Base-by-base conservation (phyloP, 2,888 invertebrate genomes). In the Chymomyza procnemis region DNA sequence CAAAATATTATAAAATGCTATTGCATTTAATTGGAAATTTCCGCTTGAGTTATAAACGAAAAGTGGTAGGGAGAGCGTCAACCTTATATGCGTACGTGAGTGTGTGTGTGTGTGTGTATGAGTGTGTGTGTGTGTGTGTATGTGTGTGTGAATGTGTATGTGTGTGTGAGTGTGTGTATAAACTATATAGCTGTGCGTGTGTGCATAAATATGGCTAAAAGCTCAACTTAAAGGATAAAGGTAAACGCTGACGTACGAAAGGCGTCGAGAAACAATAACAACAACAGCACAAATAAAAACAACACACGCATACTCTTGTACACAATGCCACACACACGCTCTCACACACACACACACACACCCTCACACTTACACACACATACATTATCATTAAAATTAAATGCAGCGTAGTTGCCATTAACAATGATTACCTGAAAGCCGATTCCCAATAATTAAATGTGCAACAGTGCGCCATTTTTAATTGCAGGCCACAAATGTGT, bases 391-490 rank as follows among this genome's bases (percentile, higher is more conserved):
- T 80, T 73, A 78, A 86, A 81, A 80, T 81, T 86, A 85, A 81
- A 86, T 79, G 81, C 84, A 74, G 75, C 81, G 81, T 70, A 79
- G 86, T 84, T 86, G 88, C 85, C 86, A 84, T 84, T 84, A 87
- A 84, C 86, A 84, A 87, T 84, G 79, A 84, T 87, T 84, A 85
- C 84, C 84, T 78, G 84, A 84, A 87, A 86, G 86, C 88, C 88
- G 88, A 84, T 84, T 86, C 80, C 81, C 88, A 83, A 87, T 83
- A 84, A 84, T 87, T 84, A 84, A 84, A 84, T 84, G 84, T 86
- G 78, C 80, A 86, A 80, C 84, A 86, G 85, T 79, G 82, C 85
- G 85, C 87, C 87, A 81, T 86, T 81, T 86, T 81, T 81, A 86
- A 81, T 85, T 81, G 85, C 76, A 63, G 79, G 68, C 82, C 79